These are phyloP conservation scores for Artibeus lituratus DNA, from an alignment of 2,797 vertebrate species.

Conservation along the genomic window DNA sequence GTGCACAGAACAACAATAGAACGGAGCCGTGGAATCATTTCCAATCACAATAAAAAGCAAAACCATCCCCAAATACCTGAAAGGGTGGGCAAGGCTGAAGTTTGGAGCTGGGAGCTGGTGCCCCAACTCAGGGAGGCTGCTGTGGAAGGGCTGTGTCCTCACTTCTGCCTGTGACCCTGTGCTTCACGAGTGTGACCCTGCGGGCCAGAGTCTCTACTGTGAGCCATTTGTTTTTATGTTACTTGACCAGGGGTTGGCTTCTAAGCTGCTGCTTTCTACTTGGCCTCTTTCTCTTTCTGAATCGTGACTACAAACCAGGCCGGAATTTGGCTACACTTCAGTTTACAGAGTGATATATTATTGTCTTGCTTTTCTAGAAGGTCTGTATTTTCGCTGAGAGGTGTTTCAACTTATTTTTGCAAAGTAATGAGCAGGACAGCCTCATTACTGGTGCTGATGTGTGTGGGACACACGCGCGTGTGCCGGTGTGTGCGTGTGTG, in stretches of 20 bases:
- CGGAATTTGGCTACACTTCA: slow-evolving; percentile 66
- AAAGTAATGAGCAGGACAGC: slow-evolving; percentile 60
- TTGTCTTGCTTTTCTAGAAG: slow-evolving; percentile 58
- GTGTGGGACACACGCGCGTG: background rate
- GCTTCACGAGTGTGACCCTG: slow-evolving; percentile 54
- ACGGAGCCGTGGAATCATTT: slow-evolving; percentile 69
- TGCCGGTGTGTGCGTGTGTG: accelerated
- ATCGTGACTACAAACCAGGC: slow-evolving; percentile 44
- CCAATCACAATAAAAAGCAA: slow-evolving; percentile 72
- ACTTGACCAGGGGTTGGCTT: slow-evolving; percentile 71
- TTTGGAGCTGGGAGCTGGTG: slow-evolving; percentile 1
- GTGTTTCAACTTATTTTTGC: slow-evolving; percentile 73
- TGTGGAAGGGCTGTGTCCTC: slow-evolving; percentile 56
- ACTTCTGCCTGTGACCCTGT: slow-evolving; percentile 51
- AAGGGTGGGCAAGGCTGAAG: slow-evolving; percentile 54
- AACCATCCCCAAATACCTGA: slow-evolving; percentile 65
- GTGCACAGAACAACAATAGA: slow-evolving; percentile 76
- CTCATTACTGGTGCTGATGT: background rate
- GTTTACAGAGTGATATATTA: slow-evolving; percentile 54
- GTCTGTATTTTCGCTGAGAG: slow-evolving; percentile 71
- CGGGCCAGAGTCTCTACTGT: slow-evolving; percentile 36
- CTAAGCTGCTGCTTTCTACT: slow-evolving; percentile 71
- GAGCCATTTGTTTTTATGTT: slow-evolving; percentile 72
- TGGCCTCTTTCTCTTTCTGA: slow-evolving; percentile 68
- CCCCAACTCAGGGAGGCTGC: slow-evolving; percentile 31